Evolutionary conservation across 2,888 invertebrate species (phyloP), one percentile per base, ranked within the genome.

Genomic region (Desoria tigrina): DNA sequence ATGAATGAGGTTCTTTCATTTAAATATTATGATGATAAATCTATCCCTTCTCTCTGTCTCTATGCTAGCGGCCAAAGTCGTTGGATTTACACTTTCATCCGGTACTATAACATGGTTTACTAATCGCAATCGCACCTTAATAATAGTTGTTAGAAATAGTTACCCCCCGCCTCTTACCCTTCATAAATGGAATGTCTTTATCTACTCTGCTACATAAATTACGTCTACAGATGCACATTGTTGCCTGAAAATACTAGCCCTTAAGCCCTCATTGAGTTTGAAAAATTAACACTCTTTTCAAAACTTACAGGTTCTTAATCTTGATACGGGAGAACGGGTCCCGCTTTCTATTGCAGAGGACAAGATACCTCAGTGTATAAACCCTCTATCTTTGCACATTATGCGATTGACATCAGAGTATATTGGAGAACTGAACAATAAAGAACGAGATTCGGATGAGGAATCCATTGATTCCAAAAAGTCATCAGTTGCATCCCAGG

Each of bases 271-370:
- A n/a, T n/a, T n/a, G n/a, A n/a, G n/a, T n/a, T n/a, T n/a, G n/a
- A n/a, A n/a, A n/a, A n/a, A n/a, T 32, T 11, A 32, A 32, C 32
- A 32, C 4, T 32, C 4, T 32, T 32, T 32, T 11, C n/a, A n/a
- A n/a, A 11, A 11, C 11, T 32, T 32, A 27, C 61, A 76, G 69
- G 84, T 86, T 26, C 78, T 83, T 65, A 85, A 86, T 75, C 78
- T 85, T 71, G 85, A 85, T 78, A 85, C 85, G 78, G 93, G 96
- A 2, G 96, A 96, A 81, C 86, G 90, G 75, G 89, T 96, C 76
- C 94, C 96, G n/a, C 83, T 97, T 66, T 94, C 93, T 79, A 89
- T 91, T 77, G 95, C 96, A 1, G 96, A 96, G 79, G 94, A 95
- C 79, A 93, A 93, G 81, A 82, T 93, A 73, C 93, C 93, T 0